Conservation (phyloP, 2,888 invertebrate genomes). For the Abrostola triplasia region DNA sequence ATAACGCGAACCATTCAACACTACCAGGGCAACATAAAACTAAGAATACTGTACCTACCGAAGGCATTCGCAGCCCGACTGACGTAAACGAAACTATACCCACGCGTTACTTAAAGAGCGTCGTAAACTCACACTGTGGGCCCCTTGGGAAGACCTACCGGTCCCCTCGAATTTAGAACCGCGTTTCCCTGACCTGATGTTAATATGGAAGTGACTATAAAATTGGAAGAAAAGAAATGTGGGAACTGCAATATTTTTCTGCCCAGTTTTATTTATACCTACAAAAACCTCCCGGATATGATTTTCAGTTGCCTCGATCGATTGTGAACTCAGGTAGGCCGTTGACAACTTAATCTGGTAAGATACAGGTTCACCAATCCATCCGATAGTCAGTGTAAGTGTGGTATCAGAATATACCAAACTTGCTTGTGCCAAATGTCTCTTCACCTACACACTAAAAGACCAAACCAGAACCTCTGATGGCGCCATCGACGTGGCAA, state of each 20-base stretch:
- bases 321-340: no score
- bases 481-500: no score
- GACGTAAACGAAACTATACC: constrained; percentile 67
- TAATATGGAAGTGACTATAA: constrained; percentile 5
- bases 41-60: constrained; percentile 38
- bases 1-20: constrained; percentile 15
- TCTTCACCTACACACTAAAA: no score
- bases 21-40: constrained; percentile 46
- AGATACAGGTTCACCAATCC: no score
- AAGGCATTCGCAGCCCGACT: constrained; percentile 45
- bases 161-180: constrained; percentile 35
- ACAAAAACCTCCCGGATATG: no score
- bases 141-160: constrained; percentile 54
- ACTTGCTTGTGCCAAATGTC: no score
- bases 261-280: no score
- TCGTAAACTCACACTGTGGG: constrained; percentile 64
- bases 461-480: no score
- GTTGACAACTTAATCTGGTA: no score
- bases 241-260: neutral
- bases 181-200: constrained; percentile 27
- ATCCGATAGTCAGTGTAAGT: no score
- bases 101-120: constrained; percentile 64
- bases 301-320: no score
- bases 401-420: no score
- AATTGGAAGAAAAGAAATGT: neutral